Evolutionary conservation across 2,888 invertebrate species (phyloP), one percentile per base, ranked within the genome.

Genomic region (Tipula helvola): DNA sequence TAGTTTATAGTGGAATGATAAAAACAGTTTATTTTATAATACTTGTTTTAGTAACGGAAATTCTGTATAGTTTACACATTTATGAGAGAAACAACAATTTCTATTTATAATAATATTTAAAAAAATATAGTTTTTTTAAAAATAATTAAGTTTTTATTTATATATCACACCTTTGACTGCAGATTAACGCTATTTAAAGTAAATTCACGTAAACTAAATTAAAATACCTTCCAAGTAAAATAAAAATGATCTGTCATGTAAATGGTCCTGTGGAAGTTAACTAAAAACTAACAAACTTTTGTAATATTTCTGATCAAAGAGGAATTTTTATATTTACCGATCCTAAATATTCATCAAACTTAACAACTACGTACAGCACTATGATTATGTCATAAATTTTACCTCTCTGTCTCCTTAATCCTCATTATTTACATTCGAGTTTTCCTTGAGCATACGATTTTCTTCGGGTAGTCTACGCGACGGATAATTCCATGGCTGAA

Each of bases 401-500:
- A 84, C 2, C 5, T 84, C 41, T 39, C n/a, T 87, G 86, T 86
- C 85, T 4, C 57, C 83, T 87, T 88, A 88, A 44, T 87, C 88
- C 28, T 83, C 87, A 85, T 88, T 87, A 87, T 87, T 88, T 87
- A 88, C 44, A 84, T 87, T 87, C 84, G 84, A 87, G 18, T 88
- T 87, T 10, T 87, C 47, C 44, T 89, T 88, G 36, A 90, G 88
- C 86, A 89, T 89, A 88, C 88, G 88, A 87, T 88, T 89, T 41
- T 89, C 89, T 71, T 89, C 89, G 2, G 87, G 47, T 36, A 88
- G 87, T 36, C 86, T 87, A 41, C 39, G 86, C 86, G 88, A 86
- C n/a, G 87, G 87, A 87, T 88, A 88, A 88, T 91, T 91, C 91
- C 91, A 91, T 16, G 89, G 86, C 89, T 91, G 91, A 87, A 94